Conservation (phyloP, 1,140 invertebrate species). For the Caerostris darwini region DNA sequence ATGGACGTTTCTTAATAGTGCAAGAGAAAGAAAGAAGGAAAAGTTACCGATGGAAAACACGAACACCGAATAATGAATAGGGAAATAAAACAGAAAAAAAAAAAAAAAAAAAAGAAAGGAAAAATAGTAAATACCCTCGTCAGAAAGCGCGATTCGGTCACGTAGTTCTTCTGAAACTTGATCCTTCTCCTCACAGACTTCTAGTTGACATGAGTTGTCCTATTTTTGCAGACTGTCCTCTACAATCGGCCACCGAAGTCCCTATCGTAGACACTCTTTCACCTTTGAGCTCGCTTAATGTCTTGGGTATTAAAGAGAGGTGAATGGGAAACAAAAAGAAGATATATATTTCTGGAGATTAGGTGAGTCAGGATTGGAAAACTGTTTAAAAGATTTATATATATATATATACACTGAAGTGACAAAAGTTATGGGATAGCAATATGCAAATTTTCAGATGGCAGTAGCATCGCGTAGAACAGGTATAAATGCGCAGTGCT, state of each 20-base stretch:
- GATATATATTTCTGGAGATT: conserved; percentile 12
- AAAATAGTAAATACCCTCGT: conserved; percentile 20
- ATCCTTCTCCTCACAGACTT: conserved; percentile 17
- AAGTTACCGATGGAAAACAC: background rate
- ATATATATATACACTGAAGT: no score
- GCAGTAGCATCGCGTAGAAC: no score
- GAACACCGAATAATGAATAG: background rate
- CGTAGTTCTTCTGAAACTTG: conserved; percentile 54
- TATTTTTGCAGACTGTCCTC: conserved; percentile 30
- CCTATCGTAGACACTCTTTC: background rate
- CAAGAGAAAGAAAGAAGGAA: background rate
- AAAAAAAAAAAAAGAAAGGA: background rate
- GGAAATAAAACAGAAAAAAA: background rate
- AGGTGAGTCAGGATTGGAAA: background rate
- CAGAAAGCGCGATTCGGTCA: conserved; percentile 52
- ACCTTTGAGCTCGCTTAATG: background rate
- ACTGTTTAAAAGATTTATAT: no score
- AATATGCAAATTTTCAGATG: no score
- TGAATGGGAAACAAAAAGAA: background rate
- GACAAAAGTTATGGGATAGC: no score
- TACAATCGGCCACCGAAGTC: background rate
- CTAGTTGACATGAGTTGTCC: conserved; percentile 36
- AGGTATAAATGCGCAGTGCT: no score
- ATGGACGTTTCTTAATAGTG: no score
- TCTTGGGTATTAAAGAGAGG: background rate